Base-by-base conservation (phyloP, 1,140 invertebrate species). In the Cyrtorhinus lividipennis region DNA sequence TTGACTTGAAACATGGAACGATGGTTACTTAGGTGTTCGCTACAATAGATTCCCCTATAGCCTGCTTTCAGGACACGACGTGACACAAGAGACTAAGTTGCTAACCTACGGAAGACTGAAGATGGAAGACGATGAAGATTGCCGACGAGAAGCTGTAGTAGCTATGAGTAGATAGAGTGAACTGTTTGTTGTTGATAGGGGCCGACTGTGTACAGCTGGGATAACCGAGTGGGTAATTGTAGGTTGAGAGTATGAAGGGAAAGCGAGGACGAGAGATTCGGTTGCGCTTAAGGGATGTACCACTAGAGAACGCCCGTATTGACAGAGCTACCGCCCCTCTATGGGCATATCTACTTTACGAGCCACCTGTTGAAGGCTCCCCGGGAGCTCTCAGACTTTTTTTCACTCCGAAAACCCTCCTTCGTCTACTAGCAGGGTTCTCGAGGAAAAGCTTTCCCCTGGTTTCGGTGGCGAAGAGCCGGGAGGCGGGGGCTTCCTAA, bases 271-370 rank as follows among this genome's bases (percentile, higher is more conserved):
- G 26, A 26, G 58, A 26, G 18, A 20, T 53, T 12, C 20, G 48
- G 48, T 53, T 8, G 48, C 20, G 24, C 27, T 59, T 13, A 59
- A 59, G 58, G 24, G 58, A 59, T 59, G 26, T 59, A 59, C 58
- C 58, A 59, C 58, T 59, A 27, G 58, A 59, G 15, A 20, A 26
- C 13, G n/a, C 58, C n/a, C 27, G 24, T 59, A 59, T 59, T 59
- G 58, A 59, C 58, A 59, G 24, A 30, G 58, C 24, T 25, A n/a
- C 25, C 24, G 25, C n/a, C 13, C 58, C n/a, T 25, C 58, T 59
- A 27, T 25, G 24, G 61, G 61, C 45, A 62, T 56, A 62, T 62
- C 61, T 62, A 56, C 61, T 62, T 62, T 62, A 62, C 61, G 61
- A 62, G 45, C 61, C 22, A 62, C 61, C 61, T 62, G 61, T 62